A percentile compares a stretch with the other conserved stretches of the same genome.
phyloP scores from a whole-genome alignment of 1,140 invertebrate species.

The Sarcophaga bullata region DNA sequence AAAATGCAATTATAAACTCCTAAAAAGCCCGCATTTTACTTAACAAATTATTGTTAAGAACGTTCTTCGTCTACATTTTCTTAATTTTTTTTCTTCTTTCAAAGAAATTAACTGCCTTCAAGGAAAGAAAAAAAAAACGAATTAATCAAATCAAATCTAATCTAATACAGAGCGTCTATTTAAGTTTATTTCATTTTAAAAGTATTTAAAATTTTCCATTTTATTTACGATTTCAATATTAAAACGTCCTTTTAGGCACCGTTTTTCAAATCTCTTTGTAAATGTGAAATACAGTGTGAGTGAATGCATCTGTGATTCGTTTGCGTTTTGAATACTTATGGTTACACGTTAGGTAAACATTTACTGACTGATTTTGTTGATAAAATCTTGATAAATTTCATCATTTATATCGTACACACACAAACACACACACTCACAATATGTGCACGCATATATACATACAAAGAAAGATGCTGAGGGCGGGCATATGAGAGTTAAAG shows the following conservation, averaged over 20 bases:
- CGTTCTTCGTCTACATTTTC: no score
- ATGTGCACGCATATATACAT: background rate
- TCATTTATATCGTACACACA: background rate
- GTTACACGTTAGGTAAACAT: background rate
- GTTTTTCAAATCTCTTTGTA: background rate
- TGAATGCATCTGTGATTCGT: no score
- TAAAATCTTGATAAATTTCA: slow-evolving; percentile 2
- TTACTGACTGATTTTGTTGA: background rate
- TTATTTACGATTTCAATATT: background rate
- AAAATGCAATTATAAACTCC: no score
- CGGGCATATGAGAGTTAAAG: no score
- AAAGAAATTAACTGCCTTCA: no score
- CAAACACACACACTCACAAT: background rate
- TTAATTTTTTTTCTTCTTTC: no score
- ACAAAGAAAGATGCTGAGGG: no score
- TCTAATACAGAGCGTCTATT: background rate
- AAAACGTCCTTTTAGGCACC: background rate
- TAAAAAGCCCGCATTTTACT: no score
- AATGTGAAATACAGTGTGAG: background rate
- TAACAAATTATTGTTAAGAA: no score
- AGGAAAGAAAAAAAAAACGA: no score
- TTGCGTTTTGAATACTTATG: background rate
- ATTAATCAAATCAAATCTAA: no score
- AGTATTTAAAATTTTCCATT: background rate
- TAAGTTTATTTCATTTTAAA: background rate